These are phyloP conservation scores for Trichomycterus rosablanca DNA, from an alignment of 2,113 vertebrate genomes.

Conservation along the genomic window DNA sequence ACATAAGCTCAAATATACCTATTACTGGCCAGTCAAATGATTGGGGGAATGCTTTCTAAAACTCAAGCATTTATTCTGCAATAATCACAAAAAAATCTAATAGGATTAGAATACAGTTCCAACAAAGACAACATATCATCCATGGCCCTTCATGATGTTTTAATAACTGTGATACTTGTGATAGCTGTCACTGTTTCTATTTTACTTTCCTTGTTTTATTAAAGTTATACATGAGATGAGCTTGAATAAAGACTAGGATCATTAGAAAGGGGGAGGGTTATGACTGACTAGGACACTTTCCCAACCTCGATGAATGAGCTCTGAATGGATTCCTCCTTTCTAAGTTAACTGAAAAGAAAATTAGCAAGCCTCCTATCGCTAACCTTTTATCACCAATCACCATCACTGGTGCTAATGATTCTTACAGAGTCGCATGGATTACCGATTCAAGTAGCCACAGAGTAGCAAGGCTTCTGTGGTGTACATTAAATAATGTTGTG, in stretches of 20 bases:
- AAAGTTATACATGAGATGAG: too few relatives aligned
- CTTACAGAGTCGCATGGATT: not conserved
- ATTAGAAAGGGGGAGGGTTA: constrained; percentile 20
- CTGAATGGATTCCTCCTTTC: constrained; percentile 33
- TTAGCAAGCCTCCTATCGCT: constrained; percentile 35
- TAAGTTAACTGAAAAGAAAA: constrained; percentile 34
- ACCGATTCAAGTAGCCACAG: too few relatives aligned
- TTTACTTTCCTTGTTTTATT: too few relatives aligned
- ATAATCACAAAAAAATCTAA: too few relatives aligned
- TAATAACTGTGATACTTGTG: not conserved
- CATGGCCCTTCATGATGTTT: not conserved
- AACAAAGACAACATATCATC: too few relatives aligned
- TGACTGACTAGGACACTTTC: constrained; percentile 32
- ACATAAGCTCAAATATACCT: too few relatives aligned
- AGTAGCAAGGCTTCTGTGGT: too few relatives aligned
- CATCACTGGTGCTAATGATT: constrained; percentile 26
- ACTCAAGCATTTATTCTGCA: too few relatives aligned
- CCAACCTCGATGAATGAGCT: constrained; percentile 28
- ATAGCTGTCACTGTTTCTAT: not conserved
- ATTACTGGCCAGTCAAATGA: too few relatives aligned
- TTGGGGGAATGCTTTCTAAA: too few relatives aligned
- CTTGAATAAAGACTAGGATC: not conserved
- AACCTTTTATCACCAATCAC: constrained; percentile 38
- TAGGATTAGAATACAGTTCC: too few relatives aligned
- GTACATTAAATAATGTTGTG: too few relatives aligned